These are phyloP conservation scores for Solenopsis fugax DNA, from an alignment of 1,140 invertebrate genomes.

Conservation along the genomic window DNA sequence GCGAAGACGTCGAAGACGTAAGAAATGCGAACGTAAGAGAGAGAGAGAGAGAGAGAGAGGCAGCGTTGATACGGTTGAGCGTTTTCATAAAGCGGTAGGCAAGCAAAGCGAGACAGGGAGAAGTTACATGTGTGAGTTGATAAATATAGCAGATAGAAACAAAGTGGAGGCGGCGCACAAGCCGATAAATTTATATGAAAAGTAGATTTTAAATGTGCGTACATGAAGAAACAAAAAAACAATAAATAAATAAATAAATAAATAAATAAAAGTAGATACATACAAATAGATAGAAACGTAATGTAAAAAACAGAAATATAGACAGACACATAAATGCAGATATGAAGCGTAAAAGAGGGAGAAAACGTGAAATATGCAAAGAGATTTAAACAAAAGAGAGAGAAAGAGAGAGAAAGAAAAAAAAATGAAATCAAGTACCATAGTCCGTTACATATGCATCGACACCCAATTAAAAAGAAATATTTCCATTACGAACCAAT, in stretches of 20 bases:
- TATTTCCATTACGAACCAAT: constrained; percentile 87
- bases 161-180: constrained; percentile 13
- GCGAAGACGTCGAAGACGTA: background rate
- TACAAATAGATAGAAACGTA: constrained; percentile 18
- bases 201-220: constrained; percentile 38
- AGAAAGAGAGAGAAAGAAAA: constrained; percentile 52
- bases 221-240: constrained; percentile 46
- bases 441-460: constrained; percentile 76
- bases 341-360: constrained; percentile 57
- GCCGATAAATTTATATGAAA: constrained; percentile 34
- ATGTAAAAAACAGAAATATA: constrained; percentile 37
- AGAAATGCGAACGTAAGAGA: background rate
- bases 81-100: constrained; percentile 56
- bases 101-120: constrained; percentile 17
- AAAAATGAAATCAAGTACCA: constrained; percentile 79
- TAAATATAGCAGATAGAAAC: background rate
- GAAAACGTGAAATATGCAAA: constrained; percentile 52
- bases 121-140: constrained; percentile 40
- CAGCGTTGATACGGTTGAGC: background rate
- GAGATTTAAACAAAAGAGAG: constrained; percentile 38
- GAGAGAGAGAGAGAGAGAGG: constrained; percentile 1
- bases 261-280: background rate
- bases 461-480: constrained; percentile 82
- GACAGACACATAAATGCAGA: constrained; percentile 45
- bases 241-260: constrained; percentile 2